Evolutionary conservation across 2,797 vertebrate genomes (phyloP).

Genomic region (Euthynnus affinis): DNA sequence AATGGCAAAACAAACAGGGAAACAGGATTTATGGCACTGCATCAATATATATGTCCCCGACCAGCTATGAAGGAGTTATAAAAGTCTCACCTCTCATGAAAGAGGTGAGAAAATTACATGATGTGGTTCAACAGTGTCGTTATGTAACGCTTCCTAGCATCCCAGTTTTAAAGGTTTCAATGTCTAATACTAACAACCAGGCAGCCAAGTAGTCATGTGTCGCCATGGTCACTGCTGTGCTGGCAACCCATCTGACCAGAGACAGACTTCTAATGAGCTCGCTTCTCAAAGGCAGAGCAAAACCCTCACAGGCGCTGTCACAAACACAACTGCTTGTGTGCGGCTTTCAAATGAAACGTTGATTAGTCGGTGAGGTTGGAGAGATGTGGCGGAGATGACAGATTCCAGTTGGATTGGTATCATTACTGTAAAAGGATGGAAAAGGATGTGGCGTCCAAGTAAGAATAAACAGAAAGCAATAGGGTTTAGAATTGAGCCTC

Average conservation of each 20-base stretch:
- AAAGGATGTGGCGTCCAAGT: conserved; percentile 17
- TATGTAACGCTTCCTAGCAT: conserved; percentile 51
- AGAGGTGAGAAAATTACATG: conserved; percentile 42
- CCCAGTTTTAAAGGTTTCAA: conserved; percentile 61
- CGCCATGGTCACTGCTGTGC: conserved; percentile 67
- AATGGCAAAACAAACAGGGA: not conserved
- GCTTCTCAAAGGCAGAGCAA: conserved; percentile 47
- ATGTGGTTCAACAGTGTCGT: conserved; percentile 41
- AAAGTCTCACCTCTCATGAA: conserved; percentile 50
- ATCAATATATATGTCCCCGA: conserved; percentile 32
- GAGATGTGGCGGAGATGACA: conserved; percentile 11
- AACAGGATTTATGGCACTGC: not conserved
- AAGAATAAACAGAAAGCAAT: conserved; percentile 29
- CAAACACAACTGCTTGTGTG: conserved; percentile 26
- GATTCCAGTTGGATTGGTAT: conserved; percentile 14
- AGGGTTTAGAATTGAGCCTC: conserved; percentile 13
- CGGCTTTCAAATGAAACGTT: conserved; percentile 29
- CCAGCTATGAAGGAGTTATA: conserved; percentile 16
- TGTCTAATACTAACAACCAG: conserved; percentile 46
- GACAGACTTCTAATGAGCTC: conserved; percentile 67
- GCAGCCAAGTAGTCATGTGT: conserved; percentile 61
- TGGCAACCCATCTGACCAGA: conserved; percentile 62
- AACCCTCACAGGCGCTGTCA: conserved; percentile 42
- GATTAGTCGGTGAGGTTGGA: conserved; percentile 18
- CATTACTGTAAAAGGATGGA: conserved; percentile 32